A percentile compares a stretch with the other conserved stretches of the same genome.
These are phyloP conservation scores for Ambastaia sidthimunki DNA, from an alignment of 2,797 vertebrate species.

Conservation along the genomic window DNA sequence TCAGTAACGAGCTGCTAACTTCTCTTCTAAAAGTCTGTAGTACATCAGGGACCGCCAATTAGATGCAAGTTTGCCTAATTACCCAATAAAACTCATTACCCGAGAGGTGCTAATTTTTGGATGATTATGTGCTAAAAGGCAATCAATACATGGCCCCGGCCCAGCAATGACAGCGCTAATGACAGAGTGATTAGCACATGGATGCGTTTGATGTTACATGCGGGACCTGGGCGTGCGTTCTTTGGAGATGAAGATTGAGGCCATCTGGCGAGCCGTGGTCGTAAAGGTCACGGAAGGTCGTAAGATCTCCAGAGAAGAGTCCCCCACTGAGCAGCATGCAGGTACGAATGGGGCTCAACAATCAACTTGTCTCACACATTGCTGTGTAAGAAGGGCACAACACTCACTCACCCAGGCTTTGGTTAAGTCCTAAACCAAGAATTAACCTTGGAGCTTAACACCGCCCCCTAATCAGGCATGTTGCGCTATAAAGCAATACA, in stretches of 20 bases:
- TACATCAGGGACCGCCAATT: slow-evolving; percentile 13
- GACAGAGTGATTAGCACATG: slow-evolving; percentile 30
- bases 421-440: not conserved
- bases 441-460: too few relatives aligned
- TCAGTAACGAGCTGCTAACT: not conserved
- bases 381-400: slow-evolving; percentile 15
- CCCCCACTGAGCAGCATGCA: slow-evolving; percentile 62
- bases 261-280: slow-evolving; percentile 93
- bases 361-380: not conserved
- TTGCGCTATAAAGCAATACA: too few relatives aligned
- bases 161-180: slow-evolving; percentile 19
- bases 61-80: slow-evolving; percentile 1
- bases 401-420: not conserved
- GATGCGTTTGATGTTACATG: slow-evolving; percentile 82
- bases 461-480: too few relatives aligned
- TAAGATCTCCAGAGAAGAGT: slow-evolving; percentile 75
- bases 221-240: slow-evolving; percentile 95
- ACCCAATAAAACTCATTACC: slow-evolving; percentile 19
- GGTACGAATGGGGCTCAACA: slow-evolving; percentile 62
- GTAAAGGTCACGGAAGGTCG: slow-evolving; percentile 94
- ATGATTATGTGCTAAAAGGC: slow-evolving; percentile 39
- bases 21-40: not conserved
- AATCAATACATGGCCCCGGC: slow-evolving; percentile 4
- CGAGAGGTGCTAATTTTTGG: slow-evolving; percentile 29
- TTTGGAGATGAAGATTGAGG: slow-evolving; percentile 91